These are phyloP conservation scores for Drosophila paranaensis DNA, from an alignment of 2,888 invertebrate species.

Conservation along the genomic window DNA sequence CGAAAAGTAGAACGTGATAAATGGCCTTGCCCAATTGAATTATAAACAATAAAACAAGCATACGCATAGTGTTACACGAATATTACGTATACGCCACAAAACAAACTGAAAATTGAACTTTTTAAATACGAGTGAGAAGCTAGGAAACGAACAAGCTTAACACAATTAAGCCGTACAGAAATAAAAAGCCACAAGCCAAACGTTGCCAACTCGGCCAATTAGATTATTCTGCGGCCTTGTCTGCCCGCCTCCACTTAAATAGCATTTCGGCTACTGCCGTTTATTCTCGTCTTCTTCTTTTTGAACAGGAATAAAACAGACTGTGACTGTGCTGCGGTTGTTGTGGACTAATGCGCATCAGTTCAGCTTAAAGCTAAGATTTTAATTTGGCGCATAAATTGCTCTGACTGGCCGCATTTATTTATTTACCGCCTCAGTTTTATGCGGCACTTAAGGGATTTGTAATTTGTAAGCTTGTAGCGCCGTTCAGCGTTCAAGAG, in stretches of 20 bases:
- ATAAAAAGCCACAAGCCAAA: constrained; percentile 30
- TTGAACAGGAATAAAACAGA: constrained; percentile 20
- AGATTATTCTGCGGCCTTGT: constrained; percentile 41
- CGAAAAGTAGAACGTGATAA: constrained; percentile 70
- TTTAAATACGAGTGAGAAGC: not conserved
- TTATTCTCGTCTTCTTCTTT: not conserved
- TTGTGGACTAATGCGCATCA: constrained; percentile 43
- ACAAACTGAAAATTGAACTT: constrained; percentile 22
- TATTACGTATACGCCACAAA: constrained; percentile 40
- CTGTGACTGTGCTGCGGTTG: constrained; percentile 35
- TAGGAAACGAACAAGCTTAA: constrained; percentile 11
- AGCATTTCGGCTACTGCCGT: constrained; percentile 23
- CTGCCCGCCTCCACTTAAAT: constrained; percentile 42
- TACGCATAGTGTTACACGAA: constrained; percentile 39
- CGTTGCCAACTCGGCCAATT: constrained; percentile 53
- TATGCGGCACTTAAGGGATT: constrained; percentile 58
- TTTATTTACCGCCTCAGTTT: constrained; percentile 60
- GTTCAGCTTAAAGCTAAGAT: constrained; percentile 58
- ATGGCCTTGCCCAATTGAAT: constrained; percentile 71
- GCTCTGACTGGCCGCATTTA: constrained; percentile 51
- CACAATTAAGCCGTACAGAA: constrained; percentile 43
- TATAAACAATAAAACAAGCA: constrained; percentile 66
- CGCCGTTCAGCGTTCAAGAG: too few relatives aligned
- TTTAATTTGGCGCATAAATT: constrained; percentile 68
- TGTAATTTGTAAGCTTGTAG: constrained; percentile 54